These are phyloP conservation scores for Arizona elegans DNA, from an alignment of 2,113 vertebrate species.

Conservation along the genomic window DNA sequence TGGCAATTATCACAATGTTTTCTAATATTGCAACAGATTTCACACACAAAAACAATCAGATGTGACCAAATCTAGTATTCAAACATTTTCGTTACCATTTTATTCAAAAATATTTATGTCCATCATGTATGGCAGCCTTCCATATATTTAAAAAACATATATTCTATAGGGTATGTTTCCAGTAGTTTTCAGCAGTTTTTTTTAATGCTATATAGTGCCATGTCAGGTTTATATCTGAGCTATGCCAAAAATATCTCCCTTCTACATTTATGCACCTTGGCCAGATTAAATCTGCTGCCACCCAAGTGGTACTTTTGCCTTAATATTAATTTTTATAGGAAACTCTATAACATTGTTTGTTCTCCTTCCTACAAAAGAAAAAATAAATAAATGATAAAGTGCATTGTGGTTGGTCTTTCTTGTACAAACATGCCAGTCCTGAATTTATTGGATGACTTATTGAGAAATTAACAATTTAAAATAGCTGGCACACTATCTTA, in stretches of 20 bases:
- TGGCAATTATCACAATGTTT: background rate
- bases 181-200: constrained; percentile 51
- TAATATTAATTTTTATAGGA: constrained; percentile 39
- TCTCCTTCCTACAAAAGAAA: constrained; percentile 46
- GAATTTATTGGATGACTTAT: constrained; percentile 67
- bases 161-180: constrained; percentile 24
- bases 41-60: constrained; percentile 16
- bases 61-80: constrained; percentile 23
- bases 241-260: constrained; percentile 53
- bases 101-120: constrained; percentile 30
- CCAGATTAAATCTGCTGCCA: constrained; percentile 53
- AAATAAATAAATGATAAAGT: constrained; percentile 53
- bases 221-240: constrained; percentile 37
- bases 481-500: constrained; percentile 57
- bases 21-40: constrained; percentile 1
- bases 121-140: background rate
- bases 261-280: constrained; percentile 49
- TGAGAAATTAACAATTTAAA: constrained; percentile 66
- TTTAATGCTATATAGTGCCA: constrained; percentile 49
- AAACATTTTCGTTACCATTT: background rate
- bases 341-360: constrained; percentile 66
- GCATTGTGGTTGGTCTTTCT: constrained; percentile 62
- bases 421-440: constrained; percentile 66
- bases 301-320: constrained; percentile 56
- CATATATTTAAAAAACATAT: constrained; percentile 8